A percentile compares a stretch with the other conserved stretches of the same genome.
Conservation (phyloP, 2,888 invertebrate genomes). For the Acrobasis consociella region DNA sequence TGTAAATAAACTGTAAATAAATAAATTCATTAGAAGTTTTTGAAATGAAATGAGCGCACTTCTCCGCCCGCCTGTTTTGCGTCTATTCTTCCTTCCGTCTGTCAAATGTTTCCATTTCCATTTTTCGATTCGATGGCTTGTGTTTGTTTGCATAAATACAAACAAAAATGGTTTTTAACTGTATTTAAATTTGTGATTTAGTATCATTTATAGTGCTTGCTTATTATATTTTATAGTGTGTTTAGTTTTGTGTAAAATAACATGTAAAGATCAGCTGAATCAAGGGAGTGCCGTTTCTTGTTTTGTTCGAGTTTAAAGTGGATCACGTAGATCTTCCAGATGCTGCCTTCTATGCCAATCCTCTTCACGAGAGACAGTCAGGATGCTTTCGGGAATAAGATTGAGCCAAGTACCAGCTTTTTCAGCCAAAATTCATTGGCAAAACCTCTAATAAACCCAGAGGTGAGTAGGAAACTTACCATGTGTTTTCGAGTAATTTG, state of each 20-base stretch:
- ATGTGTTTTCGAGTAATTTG: slow-evolving; percentile 39
- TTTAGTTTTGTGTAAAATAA: slow-evolving; percentile 42
- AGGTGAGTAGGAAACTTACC: slow-evolving; percentile 60
- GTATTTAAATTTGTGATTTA: slow-evolving; percentile 40
- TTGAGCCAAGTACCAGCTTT: slow-evolving; percentile 71
- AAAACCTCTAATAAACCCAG: slow-evolving; percentile 55
- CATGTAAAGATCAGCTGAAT: slow-evolving; percentile 48
- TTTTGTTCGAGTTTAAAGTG: slow-evolving; percentile 44
- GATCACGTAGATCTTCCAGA: slow-evolving; percentile 56
- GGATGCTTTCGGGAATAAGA: slow-evolving; percentile 77
- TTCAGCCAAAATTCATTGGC: slow-evolving; percentile 56
- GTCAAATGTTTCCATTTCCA: slow-evolving; percentile 64
- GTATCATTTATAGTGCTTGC: slow-evolving; percentile 43
- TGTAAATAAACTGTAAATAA: too few species aligned
- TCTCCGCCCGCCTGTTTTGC: slow-evolving; percentile 53
- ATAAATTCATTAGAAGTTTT: too few species aligned
- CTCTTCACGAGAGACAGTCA: slow-evolving; percentile 75
- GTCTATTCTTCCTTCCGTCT: slow-evolving; percentile 52
- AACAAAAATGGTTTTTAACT: slow-evolving; percentile 50
- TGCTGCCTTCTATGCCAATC: slow-evolving; percentile 81
- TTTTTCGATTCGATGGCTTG: slow-evolving; percentile 45
- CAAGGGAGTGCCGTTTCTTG: slow-evolving; percentile 49
- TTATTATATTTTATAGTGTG: slow-evolving; percentile 40
- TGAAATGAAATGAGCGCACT: slow-evolving; percentile 61
- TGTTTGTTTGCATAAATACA: slow-evolving; percentile 57